These are phyloP conservation scores for Campoletis sonorensis DNA, from an alignment of 1,140 invertebrate genomes.

Conservation along the genomic window DNA sequence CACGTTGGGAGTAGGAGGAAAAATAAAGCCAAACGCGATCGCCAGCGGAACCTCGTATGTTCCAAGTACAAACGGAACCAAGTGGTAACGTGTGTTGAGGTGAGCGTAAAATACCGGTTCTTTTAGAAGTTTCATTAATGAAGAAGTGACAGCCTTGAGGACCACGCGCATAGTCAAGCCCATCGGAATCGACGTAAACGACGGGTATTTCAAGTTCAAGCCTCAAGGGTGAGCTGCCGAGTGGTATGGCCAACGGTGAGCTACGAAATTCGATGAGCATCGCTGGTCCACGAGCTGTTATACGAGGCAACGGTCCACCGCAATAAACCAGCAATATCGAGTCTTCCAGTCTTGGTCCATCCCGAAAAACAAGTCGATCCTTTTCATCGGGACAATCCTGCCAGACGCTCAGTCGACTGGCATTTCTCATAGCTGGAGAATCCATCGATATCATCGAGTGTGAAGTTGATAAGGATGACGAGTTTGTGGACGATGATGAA, in stretches of 20 bases:
- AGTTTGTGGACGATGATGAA: slow-evolving; percentile 1
- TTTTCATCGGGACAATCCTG: slow-evolving; percentile 88
- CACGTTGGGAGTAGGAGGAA: slow-evolving; percentile 87
- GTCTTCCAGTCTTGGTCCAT: slow-evolving; percentile 87
- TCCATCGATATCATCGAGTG: neutral
- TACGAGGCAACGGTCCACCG: slow-evolving; percentile 87
- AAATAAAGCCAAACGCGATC: slow-evolving; percentile 93
- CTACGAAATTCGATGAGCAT: slow-evolving; percentile 93
- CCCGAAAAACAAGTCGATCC: slow-evolving; percentile 91
- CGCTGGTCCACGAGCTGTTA: slow-evolving; percentile 83
- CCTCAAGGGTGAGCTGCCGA: slow-evolving; percentile 81
- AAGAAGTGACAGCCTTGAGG: slow-evolving; percentile 76
- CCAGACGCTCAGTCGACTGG: slow-evolving; percentile 85
- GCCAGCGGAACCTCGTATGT: slow-evolving; percentile 85
- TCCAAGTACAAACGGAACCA: slow-evolving; percentile 91
- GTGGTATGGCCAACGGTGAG: slow-evolving; percentile 84
- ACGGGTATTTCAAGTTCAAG: slow-evolving; percentile 91
- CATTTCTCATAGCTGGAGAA: slow-evolving; percentile 78
- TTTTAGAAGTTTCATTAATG: slow-evolving; percentile 75
- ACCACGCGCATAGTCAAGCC: slow-evolving; percentile 82
- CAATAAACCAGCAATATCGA: slow-evolving; percentile 91
- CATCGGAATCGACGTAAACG: slow-evolving; percentile 90
- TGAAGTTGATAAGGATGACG: slow-evolving; percentile 14
- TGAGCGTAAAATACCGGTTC: slow-evolving; percentile 82
- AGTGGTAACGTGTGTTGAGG: slow-evolving; percentile 90